phyloP scores from a whole-genome alignment of 1,140 invertebrate species.

The Pomacea maculata region DNA sequence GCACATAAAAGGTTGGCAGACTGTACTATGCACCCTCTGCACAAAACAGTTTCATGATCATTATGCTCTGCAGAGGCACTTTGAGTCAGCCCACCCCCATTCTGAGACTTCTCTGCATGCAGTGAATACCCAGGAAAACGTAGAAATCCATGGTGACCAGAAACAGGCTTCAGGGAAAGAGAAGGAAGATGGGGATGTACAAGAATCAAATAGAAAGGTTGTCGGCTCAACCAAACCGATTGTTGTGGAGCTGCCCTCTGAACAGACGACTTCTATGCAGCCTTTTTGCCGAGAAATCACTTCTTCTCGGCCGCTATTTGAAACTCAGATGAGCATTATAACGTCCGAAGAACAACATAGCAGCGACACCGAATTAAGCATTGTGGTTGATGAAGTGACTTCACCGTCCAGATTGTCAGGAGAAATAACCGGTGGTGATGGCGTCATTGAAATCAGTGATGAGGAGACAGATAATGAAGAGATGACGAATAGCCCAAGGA shows the following conservation, averaged over 20 bases:
- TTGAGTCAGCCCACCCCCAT: not conserved
- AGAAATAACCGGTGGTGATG: not conserved
- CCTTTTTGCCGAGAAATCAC: not conserved
- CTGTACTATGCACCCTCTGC: not conserved
- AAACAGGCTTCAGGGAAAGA: not conserved
- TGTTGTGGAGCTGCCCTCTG: not conserved
- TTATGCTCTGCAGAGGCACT: slow-evolving; percentile 2
- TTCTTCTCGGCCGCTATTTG: not conserved
- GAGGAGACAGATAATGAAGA: not conserved
- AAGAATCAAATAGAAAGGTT: not conserved
- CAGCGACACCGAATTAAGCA: not conserved
- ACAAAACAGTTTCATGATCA: slow-evolving; percentile 7
- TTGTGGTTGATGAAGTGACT: not conserved
- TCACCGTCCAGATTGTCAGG: not conserved
- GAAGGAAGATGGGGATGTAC: not conserved
- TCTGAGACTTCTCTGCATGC: not conserved
- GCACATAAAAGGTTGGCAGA: not conserved
- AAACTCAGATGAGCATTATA: not conserved
- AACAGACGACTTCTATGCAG: not conserved
- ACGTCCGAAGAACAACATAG: not conserved
- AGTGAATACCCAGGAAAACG: not conserved
- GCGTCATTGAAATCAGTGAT: slow-evolving; percentile 10
- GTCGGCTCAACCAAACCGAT: not conserved
- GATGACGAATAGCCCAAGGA: not conserved
- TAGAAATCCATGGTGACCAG: too few species aligned